Base-by-base conservation (phyloP, 2,888 invertebrate species). In the Parthenolecanium corni region DNA sequence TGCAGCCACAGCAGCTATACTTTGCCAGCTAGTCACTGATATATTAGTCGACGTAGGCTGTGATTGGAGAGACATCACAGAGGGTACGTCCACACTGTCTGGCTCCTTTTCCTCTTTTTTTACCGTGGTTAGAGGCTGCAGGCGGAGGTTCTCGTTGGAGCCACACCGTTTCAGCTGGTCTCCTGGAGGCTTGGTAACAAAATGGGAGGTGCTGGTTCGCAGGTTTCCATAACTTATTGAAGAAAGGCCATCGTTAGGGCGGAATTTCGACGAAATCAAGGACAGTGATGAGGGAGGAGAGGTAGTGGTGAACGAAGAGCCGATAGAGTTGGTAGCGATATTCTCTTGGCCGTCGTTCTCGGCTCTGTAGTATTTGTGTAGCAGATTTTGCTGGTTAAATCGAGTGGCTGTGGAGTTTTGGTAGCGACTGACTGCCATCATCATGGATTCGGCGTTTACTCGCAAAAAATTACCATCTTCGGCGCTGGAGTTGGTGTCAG, bases 1-100 rank as follows among this genome's bases (percentile, higher is more conserved):
- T 0, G 86, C 84, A 61, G 87, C 86, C 6, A 80, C 80, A n/a
- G 80, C 78, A 14, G 81, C 79, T 42, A 86, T 74, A 1, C 83
- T 80, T 72, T 85, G 85, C 86, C 86, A 86, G 31, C 57, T 57
- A 16, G 57, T 46, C 11, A 57, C 57, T 2, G 57, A 57, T 18
- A 57, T 12, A 31, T 46, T 57, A 4, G 42, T 18, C 1, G 84
- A 78, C 0, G 82, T 76, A 1, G 80, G 78, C 77, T 46, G 47
- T 51, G 73, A 72, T 72, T 58, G 74, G 44, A 73, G 72, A 72
- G 12, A 20, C 1, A 20, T 23, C 18, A 46, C 11, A 18, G 23
- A 4, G n/a, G 23, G n/a, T 14, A 42, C 40, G 23, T 21, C 20
- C n/a, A 25, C 2, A 16, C 12, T 52, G 16, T 38, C 42, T 1